Evolutionary conservation across 2,797 vertebrate genomes (phyloP).

Genomic region (Pristis pectinata): DNA sequence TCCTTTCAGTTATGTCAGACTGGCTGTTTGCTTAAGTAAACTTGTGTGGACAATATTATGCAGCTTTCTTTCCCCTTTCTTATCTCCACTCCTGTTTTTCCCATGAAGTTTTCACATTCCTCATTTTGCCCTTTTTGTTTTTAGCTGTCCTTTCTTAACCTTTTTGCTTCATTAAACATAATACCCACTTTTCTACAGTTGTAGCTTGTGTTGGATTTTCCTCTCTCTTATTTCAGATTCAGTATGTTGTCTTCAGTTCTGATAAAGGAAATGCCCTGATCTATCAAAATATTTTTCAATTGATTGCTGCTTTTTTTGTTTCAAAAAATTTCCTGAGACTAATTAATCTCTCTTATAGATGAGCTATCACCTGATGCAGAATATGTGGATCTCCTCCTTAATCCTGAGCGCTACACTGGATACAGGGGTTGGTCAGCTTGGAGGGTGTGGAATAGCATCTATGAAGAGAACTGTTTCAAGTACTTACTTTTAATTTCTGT

Average conservation of each 20-base stretch:
- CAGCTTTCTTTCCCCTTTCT: background rate
- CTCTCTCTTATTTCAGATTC: background rate
- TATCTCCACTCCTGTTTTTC: background rate
- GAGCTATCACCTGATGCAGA: conserved; percentile 78
- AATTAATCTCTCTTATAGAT: conserved; percentile 57
- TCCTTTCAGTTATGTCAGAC: background rate
- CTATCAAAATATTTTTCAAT: background rate
- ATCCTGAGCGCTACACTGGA: conserved; percentile 87
- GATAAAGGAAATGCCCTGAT: background rate
- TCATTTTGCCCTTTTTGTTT: background rate
- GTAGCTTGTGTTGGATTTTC: background rate
- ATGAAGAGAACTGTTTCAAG: conserved; percentile 97
- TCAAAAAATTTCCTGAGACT: background rate
- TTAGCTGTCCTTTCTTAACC: background rate
- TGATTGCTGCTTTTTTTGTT: background rate
- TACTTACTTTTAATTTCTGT: conserved; percentile 50
- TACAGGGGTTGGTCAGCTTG: conserved; percentile 81
- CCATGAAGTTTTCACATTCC: background rate
- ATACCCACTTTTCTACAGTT: no score
- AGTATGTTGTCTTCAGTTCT: background rate
- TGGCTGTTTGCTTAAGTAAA: background rate
- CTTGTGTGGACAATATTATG: background rate
- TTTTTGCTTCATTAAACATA: no score
- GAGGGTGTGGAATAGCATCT: conserved; percentile 95
- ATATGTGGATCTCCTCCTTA: conserved; percentile 85